Conservation (phyloP, 1,140 invertebrate genomes). For the Drosophila setifemur region DNA sequence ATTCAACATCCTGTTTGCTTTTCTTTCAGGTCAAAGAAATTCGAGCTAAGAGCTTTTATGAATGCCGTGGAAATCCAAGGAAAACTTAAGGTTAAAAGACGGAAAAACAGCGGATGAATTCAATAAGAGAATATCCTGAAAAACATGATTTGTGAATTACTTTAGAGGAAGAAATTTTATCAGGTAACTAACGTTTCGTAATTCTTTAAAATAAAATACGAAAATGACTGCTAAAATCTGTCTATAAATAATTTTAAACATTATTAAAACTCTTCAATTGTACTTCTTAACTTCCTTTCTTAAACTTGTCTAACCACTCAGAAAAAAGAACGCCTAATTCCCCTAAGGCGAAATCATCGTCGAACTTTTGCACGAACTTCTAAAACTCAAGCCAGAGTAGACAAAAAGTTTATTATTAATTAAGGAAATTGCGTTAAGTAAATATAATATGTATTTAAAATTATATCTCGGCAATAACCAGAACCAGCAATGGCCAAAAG, state of each 20-base stretch:
- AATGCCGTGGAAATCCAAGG: too few relatives aligned
- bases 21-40: background rate
- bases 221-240: too few relatives aligned
- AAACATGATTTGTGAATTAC: background rate
- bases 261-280: too few relatives aligned
- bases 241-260: too few relatives aligned
- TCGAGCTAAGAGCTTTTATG: background rate
- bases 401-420: slow-evolving; percentile 67
- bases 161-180: too few relatives aligned
- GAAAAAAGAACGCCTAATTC: slow-evolving; percentile 46
- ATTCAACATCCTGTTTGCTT: background rate
- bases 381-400: background rate
- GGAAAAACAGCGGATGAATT: background rate
- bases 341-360: slow-evolving; percentile 25
- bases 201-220: background rate
- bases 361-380: slow-evolving; percentile 18
- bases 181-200: background rate
- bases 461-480: slow-evolving; percentile 37
- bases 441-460: slow-evolving; percentile 53
- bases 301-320: background rate
- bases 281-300: background rate
- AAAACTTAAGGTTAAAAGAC: background rate
- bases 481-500: slow-evolving; percentile 1
- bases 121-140: background rate
- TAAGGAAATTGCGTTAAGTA: slow-evolving; percentile 66